A percentile compares a stretch with the other conserved stretches of the same genome.
phyloP scores from a whole-genome alignment of 2,113 vertebrate species.

The Perca fluviatilis region DNA sequence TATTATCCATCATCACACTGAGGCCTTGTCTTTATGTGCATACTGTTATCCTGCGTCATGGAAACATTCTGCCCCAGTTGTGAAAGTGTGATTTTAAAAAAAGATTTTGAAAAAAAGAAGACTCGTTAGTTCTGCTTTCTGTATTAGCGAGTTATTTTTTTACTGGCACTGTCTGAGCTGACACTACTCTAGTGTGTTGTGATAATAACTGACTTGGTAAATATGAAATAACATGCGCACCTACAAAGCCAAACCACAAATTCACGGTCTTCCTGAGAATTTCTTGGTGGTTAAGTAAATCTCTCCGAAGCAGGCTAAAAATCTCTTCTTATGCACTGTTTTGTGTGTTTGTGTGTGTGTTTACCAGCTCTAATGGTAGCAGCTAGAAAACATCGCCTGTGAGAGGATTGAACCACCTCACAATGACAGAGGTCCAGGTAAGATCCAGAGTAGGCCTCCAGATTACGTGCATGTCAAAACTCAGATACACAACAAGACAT shows the following conservation, averaged over 20 bases:
- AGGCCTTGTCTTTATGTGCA: slow-evolving; percentile 14
- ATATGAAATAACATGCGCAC: background rate
- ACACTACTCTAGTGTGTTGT: background rate
- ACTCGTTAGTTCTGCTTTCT: slow-evolving; percentile 74
- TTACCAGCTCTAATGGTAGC: slow-evolving; percentile 73
- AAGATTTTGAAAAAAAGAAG: background rate
- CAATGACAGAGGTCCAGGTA: slow-evolving; percentile 85
- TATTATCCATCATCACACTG: background rate
- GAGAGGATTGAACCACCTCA: slow-evolving; percentile 75
- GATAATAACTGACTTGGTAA: slow-evolving; percentile 13
- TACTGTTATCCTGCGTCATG: slow-evolving; percentile 52
- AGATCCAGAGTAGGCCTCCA: background rate
- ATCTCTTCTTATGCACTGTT: background rate
- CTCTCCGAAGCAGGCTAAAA: background rate
- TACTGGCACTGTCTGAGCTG: slow-evolving; percentile 39
- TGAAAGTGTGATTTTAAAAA: slow-evolving; percentile 74
- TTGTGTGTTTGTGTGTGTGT: slow-evolving; percentile 17
- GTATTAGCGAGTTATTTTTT: slow-evolving; percentile 65
- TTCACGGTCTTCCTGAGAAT: slow-evolving; percentile 12
- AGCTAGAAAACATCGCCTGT: slow-evolving; percentile 63
- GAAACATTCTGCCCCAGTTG: slow-evolving; percentile 68
- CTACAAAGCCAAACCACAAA: background rate
- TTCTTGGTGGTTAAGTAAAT: slow-evolving; percentile 14
- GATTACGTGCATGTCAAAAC: background rate
- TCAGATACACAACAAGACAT: background rate